Evolutionary conservation across 2,113 vertebrate species (phyloP), one percentile per base, ranked within the genome.

Genomic region (Leuciscus idus): DNA sequence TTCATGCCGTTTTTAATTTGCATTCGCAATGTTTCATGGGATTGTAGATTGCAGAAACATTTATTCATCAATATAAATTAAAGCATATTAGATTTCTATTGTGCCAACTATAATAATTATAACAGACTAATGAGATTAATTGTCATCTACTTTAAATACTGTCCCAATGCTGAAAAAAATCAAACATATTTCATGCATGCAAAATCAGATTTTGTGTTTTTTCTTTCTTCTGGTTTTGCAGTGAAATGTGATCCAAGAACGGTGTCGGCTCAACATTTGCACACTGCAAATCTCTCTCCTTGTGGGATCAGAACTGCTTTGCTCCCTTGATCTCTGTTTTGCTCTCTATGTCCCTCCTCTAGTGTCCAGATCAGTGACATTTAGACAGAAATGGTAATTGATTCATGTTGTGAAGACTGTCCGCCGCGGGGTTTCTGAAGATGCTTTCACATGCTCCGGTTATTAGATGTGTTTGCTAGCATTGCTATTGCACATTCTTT

Each of bases 361-460:
- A 50, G 80, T 68, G 80, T 82, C 80, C 80, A 68, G 80, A 82
- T 82, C 80, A 23, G 15, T 82, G 80, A 82, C 80, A 82, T 82
- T 82, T 82, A 68, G 80, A 82, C 80, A 36, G 39, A 82, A 79
- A 70, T 52, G 61, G 39, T 78, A 79, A 85, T 84, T 84, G 72
- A 82, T 82, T 68, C 61, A 52, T 23, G 46, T 30, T 11, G 39
- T 26, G 59, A 64, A 81, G 13, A 17, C 12, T 13, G 11, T 77
- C 75, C 26, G 2, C 75, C 1, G 48, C 1, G 2, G 48, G 48
- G 46, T 48, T 74, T 75, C 72, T 75, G 72, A 23, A 81, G 39
- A 81, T 64, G 59, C 36, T 81, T 81, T 33, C 26, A 36, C 62
- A n/a, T 1, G 6, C 8, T 21, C 10, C 30, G 26, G n/a, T 50